These are phyloP conservation scores for Dendrocincla tyrannina DNA, from an alignment of 2,797 vertebrate genomes.

Conservation along the genomic window DNA sequence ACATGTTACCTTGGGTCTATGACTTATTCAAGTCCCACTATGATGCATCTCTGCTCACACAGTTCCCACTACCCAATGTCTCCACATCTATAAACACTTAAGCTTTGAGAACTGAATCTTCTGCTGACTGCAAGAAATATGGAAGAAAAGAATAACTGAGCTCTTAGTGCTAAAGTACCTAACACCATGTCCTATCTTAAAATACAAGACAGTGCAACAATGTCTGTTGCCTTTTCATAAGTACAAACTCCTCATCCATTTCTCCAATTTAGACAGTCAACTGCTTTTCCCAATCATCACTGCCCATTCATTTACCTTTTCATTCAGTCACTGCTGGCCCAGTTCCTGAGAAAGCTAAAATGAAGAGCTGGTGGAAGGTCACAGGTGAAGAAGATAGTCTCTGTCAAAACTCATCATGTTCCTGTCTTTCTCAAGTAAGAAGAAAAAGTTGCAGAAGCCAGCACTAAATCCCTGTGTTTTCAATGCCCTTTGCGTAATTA, in stretches of 20 bases:
- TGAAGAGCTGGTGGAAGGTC: background rate
- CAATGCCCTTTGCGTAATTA: background rate
- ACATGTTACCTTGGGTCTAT: background rate
- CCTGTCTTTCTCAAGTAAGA: background rate
- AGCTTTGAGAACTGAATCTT: background rate
- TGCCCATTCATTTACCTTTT: background rate
- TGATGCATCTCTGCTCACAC: background rate
- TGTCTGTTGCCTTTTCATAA: background rate
- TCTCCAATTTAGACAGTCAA: background rate
- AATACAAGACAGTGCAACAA: background rate
- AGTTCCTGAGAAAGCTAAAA: background rate
- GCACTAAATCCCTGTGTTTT: background rate
- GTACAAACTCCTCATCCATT: background rate
- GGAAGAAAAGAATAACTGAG: background rate
- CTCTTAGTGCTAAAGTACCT: background rate
- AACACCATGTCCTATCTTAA: fast-evolving
- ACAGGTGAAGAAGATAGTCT: background rate
- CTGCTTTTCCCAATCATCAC: background rate
- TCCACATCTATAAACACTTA: background rate
- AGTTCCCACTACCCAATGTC: background rate
- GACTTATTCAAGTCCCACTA: background rate
- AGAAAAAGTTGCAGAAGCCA: background rate
- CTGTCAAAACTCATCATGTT: background rate
- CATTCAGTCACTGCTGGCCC: background rate
- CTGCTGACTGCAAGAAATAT: background rate